phyloP scores from a whole-genome alignment of 2,797 vertebrate species.

The Lagocephalus sceleratus region DNA sequence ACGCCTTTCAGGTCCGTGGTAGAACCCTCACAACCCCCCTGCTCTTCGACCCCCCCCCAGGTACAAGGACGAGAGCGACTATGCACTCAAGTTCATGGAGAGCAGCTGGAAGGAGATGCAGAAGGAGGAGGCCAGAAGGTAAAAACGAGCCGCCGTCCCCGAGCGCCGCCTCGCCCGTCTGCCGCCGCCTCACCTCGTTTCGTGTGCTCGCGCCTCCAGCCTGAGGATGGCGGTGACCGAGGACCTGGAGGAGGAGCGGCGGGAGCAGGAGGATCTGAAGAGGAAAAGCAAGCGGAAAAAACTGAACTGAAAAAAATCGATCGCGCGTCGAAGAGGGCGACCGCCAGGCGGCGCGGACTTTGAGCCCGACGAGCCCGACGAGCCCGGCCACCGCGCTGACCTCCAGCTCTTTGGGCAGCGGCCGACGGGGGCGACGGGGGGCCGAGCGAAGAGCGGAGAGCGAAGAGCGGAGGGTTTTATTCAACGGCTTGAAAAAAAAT shows the following conservation, averaged over 20 bases:
- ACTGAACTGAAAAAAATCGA: conserved; percentile 51
- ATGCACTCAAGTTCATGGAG: conserved; percentile 97
- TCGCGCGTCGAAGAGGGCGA: too few species aligned
- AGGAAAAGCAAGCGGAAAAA: conserved; percentile 65
- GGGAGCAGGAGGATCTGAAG: conserved; percentile 84
- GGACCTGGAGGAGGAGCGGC: conserved; percentile 86
- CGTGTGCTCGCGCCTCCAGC: conserved; percentile 60
- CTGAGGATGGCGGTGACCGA: conserved; percentile 88
- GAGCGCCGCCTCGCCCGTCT: conserved; percentile 1
- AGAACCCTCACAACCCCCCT: background rate
- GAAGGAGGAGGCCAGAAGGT: conserved; percentile 97
- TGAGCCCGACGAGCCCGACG: background rate
- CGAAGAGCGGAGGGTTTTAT: conserved; percentile 56
- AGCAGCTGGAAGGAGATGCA: conserved; percentile 96
- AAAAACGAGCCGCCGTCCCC: background rate
- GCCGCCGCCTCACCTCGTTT: background rate
- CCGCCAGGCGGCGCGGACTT: too few species aligned
- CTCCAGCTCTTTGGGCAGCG: conserved; percentile 65
- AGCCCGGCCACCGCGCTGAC: conserved; percentile 16
- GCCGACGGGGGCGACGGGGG: conserved; percentile 65
- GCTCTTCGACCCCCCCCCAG: conserved; percentile 63
- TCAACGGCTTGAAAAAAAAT: conserved; percentile 19
- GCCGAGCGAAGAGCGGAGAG: conserved; percentile 67
- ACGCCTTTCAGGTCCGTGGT: background rate
- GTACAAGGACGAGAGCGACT: conserved; percentile 97